A percentile compares a stretch with the other conserved stretches of the same genome.
These are phyloP conservation scores for Ophioninae sp. DNA, from an alignment of 2,888 invertebrate genomes.

Conservation along the genomic window DNA sequence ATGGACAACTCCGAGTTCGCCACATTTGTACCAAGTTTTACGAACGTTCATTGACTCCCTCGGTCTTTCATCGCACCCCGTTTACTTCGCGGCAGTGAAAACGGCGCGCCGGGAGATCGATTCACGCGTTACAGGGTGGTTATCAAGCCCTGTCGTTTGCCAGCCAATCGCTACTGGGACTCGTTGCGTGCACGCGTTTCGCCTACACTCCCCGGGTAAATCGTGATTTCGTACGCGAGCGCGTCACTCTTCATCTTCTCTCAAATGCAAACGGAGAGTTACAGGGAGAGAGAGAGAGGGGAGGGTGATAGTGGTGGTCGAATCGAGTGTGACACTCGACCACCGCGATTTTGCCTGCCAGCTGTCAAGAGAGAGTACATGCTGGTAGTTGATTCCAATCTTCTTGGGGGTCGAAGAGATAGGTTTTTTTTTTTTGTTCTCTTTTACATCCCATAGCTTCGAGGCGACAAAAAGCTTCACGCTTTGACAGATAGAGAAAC, in stretches of 20 bases:
- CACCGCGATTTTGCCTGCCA: conserved; percentile 62
- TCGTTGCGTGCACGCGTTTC: conserved; percentile 48
- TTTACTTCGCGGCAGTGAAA: background rate
- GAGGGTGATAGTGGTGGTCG: conserved; percentile 36
- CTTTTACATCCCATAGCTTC: background rate
- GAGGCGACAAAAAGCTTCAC: conserved; percentile 31
- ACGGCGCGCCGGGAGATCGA: background rate
- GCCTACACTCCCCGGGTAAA: conserved; percentile 18
- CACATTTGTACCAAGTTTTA: background rate
- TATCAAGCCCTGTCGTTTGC: conserved; percentile 8
- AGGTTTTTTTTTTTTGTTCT: conserved; percentile 3
- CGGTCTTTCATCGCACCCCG: background rate
- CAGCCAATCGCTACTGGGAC: conserved; percentile 3
- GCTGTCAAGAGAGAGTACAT: conserved; percentile 54
- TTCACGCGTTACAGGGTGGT: background rate
- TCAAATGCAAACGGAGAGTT: conserved; percentile 27
- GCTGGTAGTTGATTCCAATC: conserved; percentile 58
- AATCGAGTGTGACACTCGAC: conserved; percentile 61
- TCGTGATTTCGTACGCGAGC: conserved; percentile 56
- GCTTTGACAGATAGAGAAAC: background rate
- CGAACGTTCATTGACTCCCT: conserved; percentile 29
- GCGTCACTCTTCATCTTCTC: conserved; percentile 62
- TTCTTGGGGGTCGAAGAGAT: conserved; percentile 48
- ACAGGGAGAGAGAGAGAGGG: conserved; percentile 14
- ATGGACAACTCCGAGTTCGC: conserved; percentile 1